Conservation (phyloP, 2,113 vertebrate genomes). For the Syngnathoides biaculeatus region DNA sequence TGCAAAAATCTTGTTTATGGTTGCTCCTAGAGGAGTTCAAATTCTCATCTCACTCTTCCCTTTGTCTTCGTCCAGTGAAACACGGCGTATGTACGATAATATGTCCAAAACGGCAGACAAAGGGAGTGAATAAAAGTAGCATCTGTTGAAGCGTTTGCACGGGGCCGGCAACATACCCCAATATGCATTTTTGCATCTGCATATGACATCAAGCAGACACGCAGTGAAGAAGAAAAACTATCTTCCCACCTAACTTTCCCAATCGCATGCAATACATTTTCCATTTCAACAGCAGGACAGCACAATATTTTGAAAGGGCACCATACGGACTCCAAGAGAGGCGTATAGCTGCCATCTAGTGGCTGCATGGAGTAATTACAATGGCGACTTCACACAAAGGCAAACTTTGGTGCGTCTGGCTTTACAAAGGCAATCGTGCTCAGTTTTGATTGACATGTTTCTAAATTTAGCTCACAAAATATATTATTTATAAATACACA, state of each 20-base stretch:
- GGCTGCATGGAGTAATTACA: constrained; percentile 30
- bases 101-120: neutral
- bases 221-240: constrained; percentile 13
- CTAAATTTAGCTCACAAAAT: neutral
- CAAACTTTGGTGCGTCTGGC: neutral
- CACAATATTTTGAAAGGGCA: neutral
- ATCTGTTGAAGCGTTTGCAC: constrained; percentile 47
- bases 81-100: constrained; percentile 5
- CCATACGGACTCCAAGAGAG: constrained; percentile 14
- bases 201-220: constrained; percentile 30
- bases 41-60: constrained; percentile 7
- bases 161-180: constrained; percentile 9
- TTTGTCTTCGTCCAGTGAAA: constrained; percentile 11
- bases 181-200: constrained; percentile 19
- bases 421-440: neutral
- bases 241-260: neutral
- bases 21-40: neutral
- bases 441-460: neutral
- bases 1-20: constrained; percentile 1
- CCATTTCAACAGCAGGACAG: neutral
- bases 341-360: constrained; percentile 67
- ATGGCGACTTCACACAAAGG: neutral
- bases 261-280: constrained; percentile 8
- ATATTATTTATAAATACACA: neutral
- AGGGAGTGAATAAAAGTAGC: constrained; percentile 19